Conservation (phyloP, 92 coral and sea anemone species). For the Epizoanthus rinbou region DNA sequence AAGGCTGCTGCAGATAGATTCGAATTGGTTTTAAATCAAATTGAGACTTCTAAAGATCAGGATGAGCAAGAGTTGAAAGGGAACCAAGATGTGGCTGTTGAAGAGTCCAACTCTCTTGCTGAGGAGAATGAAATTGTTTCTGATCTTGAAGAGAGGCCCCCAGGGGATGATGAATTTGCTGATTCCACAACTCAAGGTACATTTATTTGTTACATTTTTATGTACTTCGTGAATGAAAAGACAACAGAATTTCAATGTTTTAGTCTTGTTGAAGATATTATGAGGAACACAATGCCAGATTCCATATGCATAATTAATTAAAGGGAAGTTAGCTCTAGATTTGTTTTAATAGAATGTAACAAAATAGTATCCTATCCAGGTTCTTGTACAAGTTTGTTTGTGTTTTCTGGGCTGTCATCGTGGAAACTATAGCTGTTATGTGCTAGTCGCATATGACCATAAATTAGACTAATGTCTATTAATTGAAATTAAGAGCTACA, state of each 20-base stretch:
- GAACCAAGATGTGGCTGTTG: slow-evolving; percentile 7
- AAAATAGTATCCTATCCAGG: too few species aligned
- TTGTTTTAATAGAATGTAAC: too few species aligned
- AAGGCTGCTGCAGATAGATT: slow-evolving; percentile 74
- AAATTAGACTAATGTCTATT: too few species aligned
- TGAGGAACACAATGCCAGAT: too few species aligned
- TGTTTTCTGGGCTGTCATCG: too few species aligned
- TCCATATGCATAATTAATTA: too few species aligned
- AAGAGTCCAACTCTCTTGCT: slow-evolving; percentile 55
- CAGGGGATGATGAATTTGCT: slow-evolving; percentile 77
- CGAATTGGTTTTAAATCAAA: slow-evolving; percentile 88
- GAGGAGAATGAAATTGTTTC: slow-evolving; percentile 59
- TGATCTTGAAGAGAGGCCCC: slow-evolving; percentile 75
- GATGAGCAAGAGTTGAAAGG: slow-evolving; percentile 46
- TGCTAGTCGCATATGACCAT: too few species aligned
- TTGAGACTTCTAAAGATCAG: slow-evolving; percentile 72
- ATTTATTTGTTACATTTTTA: neutral
- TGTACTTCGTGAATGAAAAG: neutral
- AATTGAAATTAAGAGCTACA: too few species aligned
- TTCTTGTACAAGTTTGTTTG: too few species aligned
- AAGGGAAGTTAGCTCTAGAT: too few species aligned
- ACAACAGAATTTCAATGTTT: neutral
- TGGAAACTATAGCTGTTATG: too few species aligned
- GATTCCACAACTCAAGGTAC: slow-evolving; percentile 36
- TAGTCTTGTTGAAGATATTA: too few species aligned